These are phyloP conservation scores for Atta texana DNA, from an alignment of 1,140 invertebrate genomes.

Conservation along the genomic window DNA sequence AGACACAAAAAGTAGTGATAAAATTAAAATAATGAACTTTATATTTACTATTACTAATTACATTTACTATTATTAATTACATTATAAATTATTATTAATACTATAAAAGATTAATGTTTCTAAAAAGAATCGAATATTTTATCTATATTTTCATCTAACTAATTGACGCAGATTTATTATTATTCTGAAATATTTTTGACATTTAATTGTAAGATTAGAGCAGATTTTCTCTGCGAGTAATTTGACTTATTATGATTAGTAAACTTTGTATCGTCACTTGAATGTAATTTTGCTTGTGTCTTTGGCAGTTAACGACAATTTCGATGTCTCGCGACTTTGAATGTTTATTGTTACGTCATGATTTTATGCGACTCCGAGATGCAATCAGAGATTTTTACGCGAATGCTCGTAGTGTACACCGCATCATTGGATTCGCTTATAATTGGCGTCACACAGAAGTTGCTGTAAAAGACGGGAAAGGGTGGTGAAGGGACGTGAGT, in stretches of 20 bases:
- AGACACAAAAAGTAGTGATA: no score
- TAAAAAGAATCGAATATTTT: no score
- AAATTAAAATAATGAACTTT: no score
- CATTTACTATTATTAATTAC: no score
- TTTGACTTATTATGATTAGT: not conserved
- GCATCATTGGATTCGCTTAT: slow-evolving; percentile 37
- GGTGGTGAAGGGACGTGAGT: slow-evolving; percentile 49
- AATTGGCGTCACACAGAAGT: slow-evolving; percentile 68
- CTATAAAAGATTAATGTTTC: no score
- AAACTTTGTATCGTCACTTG: not conserved
- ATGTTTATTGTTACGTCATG: slow-evolving; percentile 36
- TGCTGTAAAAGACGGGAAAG: slow-evolving; percentile 39
- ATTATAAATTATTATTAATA: no score
- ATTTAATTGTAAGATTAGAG: not conserved
- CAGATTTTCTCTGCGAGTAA: slow-evolving; percentile 10
- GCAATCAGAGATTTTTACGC: slow-evolving; percentile 67
- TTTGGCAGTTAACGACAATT: slow-evolving; percentile 4
- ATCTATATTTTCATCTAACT: not conserved
- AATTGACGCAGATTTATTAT: not conserved
- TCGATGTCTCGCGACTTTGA: slow-evolving; percentile 12
- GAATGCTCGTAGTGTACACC: slow-evolving; percentile 23
- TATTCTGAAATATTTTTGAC: slow-evolving; percentile 11
- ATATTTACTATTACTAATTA: no score
- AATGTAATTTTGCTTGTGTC: slow-evolving; percentile 22
- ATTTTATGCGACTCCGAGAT: slow-evolving; percentile 12